Conservation (phyloP, 2,797 vertebrate genomes). For the Emys orbicularis region DNA sequence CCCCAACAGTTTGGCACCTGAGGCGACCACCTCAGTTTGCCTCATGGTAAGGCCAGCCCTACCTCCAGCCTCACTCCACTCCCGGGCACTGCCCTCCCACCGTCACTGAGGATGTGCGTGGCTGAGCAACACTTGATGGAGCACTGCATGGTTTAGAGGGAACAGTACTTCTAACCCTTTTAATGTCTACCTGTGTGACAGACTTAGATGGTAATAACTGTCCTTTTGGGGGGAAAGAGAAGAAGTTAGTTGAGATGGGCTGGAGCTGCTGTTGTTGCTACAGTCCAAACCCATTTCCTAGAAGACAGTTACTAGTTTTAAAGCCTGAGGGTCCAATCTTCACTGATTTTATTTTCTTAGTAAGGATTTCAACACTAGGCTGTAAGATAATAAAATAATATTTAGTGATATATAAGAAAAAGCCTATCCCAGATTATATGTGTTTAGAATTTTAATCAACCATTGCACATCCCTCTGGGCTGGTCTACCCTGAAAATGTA, state of each 20-base stretch:
- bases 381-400: background rate
- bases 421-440: background rate
- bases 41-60: no score
- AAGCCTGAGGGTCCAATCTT: background rate
- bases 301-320: background rate
- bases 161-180: background rate
- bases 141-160: no score
- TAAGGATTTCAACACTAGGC: background rate
- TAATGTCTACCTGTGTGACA: background rate
- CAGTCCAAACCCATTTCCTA: no score
- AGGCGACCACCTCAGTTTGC: no score
- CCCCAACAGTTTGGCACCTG: no score
- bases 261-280: background rate
- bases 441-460: background rate
- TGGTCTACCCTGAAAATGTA: background rate
- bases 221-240: background rate
- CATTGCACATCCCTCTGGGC: background rate
- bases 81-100: no score
- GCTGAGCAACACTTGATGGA: no score
- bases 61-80: no score
- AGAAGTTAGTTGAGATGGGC: background rate
- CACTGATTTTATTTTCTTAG: background rate
- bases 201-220: background rate
- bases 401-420: background rate
- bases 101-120: no score